Evolutionary conservation across 2,113 vertebrate genomes (phyloP).

Genomic region (Malurus elegans): DNA sequence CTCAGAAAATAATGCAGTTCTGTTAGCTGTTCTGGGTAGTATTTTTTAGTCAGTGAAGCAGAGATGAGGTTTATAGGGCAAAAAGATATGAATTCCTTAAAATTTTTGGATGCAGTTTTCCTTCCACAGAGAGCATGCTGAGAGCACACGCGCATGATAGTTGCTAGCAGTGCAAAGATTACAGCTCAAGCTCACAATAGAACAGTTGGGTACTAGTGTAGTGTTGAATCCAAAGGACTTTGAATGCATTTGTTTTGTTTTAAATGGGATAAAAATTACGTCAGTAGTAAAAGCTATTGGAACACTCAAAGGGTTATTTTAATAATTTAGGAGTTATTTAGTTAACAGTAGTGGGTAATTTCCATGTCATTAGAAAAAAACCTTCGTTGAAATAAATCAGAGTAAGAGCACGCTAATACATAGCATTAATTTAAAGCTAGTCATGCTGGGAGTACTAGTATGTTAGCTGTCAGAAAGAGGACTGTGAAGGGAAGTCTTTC

Average conservation of each 20-base stretch:
- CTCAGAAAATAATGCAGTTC: background rate
- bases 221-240: background rate
- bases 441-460: background rate
- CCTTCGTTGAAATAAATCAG: background rate
- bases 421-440: background rate
- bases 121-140: background rate
- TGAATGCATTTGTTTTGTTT: background rate
- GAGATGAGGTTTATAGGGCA: background rate
- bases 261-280: background rate
- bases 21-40: background rate
- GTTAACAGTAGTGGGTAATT: background rate
- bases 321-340: background rate
- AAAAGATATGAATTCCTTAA: background rate
- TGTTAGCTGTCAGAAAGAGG: background rate
- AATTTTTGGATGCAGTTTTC: background rate
- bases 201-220: background rate
- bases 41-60: background rate
- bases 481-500: background rate
- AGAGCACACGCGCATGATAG: rapidly evolving
- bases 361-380: background rate
- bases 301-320: background rate
- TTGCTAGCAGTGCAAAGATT: background rate
- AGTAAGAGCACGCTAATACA: background rate
- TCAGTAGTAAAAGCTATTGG: background rate
- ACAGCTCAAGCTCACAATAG: background rate